Percentiles rank a stretch among this genome's conserved stretches.
Conservation (phyloP, 1,140 invertebrate genomes). For the Orius insidiosus region DNA sequence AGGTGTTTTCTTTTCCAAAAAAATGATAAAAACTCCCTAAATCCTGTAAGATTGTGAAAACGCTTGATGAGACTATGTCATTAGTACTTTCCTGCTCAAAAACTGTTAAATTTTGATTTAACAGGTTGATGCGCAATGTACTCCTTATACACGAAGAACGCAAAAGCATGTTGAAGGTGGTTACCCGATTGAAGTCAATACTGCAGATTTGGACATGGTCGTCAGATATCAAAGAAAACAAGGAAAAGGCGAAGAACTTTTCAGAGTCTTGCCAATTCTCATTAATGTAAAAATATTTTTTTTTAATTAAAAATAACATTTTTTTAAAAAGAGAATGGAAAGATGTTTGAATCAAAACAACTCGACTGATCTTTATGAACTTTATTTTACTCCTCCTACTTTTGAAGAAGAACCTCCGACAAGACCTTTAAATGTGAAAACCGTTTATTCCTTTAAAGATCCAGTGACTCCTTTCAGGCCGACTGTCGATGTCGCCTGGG, state of each 20-base stretch:
- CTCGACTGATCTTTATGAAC: conserved; percentile 4
- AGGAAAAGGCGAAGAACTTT: conserved; percentile 8
- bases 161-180: conserved; percentile 12
- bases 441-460: conserved; percentile 1
- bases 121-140: neutral
- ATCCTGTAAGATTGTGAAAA: too few species aligned
- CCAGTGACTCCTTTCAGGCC: conserved; percentile 1
- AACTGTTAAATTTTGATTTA: too few species aligned
- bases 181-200: conserved; percentile 9
- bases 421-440: neutral
- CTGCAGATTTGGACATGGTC: conserved; percentile 2
- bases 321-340: neutral
- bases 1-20: too few species aligned
- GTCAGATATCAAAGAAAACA: conserved; percentile 12
- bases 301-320: neutral
- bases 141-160: conserved; percentile 12
- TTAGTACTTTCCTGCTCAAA: too few species aligned
- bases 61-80: too few species aligned
- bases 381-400: conserved; percentile 2
- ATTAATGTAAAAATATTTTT: conserved; percentile 1
- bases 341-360: conserved; percentile 6
- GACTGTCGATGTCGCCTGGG: conserved; percentile 1
- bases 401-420: neutral
- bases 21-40: too few species aligned
- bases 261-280: conserved; percentile 4